A percentile compares a stretch with the other conserved stretches of the same genome.
These are phyloP conservation scores for Odontocerum albicorne DNA, from an alignment of 2,888 invertebrate genomes.

Conservation along the genomic window DNA sequence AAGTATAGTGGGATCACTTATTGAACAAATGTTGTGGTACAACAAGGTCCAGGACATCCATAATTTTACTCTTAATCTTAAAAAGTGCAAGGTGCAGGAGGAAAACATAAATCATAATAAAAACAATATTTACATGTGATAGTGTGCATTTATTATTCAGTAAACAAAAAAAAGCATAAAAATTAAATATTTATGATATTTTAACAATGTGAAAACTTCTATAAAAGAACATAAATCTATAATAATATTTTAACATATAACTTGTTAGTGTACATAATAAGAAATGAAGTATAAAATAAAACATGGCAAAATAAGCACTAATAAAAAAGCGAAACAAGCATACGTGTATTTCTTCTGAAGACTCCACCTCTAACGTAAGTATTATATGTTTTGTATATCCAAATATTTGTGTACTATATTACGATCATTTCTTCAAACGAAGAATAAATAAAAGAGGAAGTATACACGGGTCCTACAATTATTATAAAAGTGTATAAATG, in stretches of 20 bases:
- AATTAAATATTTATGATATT: conserved; percentile 11
- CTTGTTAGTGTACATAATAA: conserved; percentile 16
- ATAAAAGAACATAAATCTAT: background rate
- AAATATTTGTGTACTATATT: too few species aligned
- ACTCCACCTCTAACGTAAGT: too few species aligned
- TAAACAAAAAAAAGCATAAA: conserved; percentile 22
- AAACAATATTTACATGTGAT: conserved; percentile 20
- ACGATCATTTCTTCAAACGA: too few species aligned
- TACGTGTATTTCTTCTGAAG: conserved; percentile 5
- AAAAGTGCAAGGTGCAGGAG: background rate
- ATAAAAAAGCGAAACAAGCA: conserved; percentile 10
- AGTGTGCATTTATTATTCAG: conserved; percentile 31
- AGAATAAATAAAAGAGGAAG: too few species aligned
- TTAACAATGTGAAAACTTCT: conserved; percentile 4
- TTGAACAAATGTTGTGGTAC: too few species aligned
- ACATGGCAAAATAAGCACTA: conserved; percentile 24
- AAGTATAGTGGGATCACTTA: too few species aligned
- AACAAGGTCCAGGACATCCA: too few species aligned
- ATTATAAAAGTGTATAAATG: too few species aligned
- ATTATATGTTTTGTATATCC: too few species aligned
- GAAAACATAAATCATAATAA: conserved; percentile 16
- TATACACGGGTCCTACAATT: too few species aligned
- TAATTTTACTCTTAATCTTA: conserved; percentile 6
- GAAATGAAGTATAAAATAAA: conserved; percentile 3
- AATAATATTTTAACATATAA: background rate